Percentiles rank a stretch among this genome's conserved stretches.
phyloP scores from a whole-genome alignment of 2,888 invertebrate species.

The Campoplex nolae region DNA sequence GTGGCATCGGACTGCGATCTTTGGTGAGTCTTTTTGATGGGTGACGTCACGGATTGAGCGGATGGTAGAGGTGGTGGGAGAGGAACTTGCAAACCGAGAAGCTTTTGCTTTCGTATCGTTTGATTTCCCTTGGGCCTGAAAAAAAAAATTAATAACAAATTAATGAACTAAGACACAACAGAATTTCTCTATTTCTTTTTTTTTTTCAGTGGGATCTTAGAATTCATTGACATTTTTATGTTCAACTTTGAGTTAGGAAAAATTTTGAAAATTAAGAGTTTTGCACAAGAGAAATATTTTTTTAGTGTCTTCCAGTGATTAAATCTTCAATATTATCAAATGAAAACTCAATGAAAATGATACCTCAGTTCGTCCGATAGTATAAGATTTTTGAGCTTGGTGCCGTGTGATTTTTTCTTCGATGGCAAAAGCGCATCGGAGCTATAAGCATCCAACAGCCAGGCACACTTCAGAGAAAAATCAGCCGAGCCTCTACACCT shows the following conservation, averaged over 20 bases:
- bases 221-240: not conserved
- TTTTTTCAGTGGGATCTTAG: not conserved
- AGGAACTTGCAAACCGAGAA: constrained; percentile 81
- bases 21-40: constrained; percentile 92
- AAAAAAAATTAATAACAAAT: not conserved
- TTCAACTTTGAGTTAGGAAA: not conserved
- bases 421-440: constrained; percentile 89
- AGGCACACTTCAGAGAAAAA: constrained; percentile 97
- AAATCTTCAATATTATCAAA: not conserved
- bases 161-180: not conserved
- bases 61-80: constrained; percentile 82
- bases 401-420: constrained; percentile 90
- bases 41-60: constrained; percentile 82
- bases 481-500: constrained; percentile 97
- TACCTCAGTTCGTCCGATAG: constrained; percentile 88
- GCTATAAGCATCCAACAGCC: constrained; percentile 98
- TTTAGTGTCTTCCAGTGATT: not conserved
- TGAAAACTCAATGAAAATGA: constrained; percentile 17
- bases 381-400: constrained; percentile 91
- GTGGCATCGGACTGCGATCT: constrained; percentile 94
- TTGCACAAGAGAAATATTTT: not conserved
- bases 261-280: not conserved
- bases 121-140: constrained; percentile 82
- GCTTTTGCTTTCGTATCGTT: constrained; percentile 79
- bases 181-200: not conserved